Evolutionary conservation across 2,113 vertebrate genomes (phyloP).

Genomic region (Raja brachyura): DNA sequence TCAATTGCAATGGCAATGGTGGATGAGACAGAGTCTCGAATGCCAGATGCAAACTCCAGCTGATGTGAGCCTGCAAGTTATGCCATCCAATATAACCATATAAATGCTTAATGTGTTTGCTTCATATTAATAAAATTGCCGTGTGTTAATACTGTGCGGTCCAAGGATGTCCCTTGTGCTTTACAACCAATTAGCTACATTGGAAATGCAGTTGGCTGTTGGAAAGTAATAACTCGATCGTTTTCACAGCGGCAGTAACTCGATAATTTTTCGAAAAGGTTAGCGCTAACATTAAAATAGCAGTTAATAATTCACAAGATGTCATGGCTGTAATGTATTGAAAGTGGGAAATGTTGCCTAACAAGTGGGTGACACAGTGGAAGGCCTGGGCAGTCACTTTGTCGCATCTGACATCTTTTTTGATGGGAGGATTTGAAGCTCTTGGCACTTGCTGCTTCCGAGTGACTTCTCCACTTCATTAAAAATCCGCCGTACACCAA

Average conservation of each 20-base stretch:
- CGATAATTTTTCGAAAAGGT: neutral
- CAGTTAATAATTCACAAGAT: neutral
- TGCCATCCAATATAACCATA: neutral
- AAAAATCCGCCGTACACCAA: neutral
- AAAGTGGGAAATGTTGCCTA: neutral
- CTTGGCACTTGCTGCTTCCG: neutral
- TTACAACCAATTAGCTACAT: neutral
- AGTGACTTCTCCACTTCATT: neutral
- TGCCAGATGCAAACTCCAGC: neutral
- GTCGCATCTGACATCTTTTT: neutral
- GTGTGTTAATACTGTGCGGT: neutral
- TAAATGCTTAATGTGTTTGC: neutral
- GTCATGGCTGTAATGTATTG: neutral
- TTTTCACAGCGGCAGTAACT: neutral
- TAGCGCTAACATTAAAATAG: neutral
- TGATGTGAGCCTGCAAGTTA: too few relatives aligned
- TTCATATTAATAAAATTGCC: neutral
- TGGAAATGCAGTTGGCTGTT: neutral
- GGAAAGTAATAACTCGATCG: neutral
- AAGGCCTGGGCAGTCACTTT: neutral
- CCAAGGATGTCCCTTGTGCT: neutral
- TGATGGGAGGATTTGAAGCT: neutral
- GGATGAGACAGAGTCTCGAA: too few relatives aligned
- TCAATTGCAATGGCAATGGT: too few relatives aligned
- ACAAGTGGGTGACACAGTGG: neutral